These are phyloP conservation scores for Trichonephila inaurata DNA, from an alignment of 1,140 invertebrate genomes.

Conservation along the genomic window DNA sequence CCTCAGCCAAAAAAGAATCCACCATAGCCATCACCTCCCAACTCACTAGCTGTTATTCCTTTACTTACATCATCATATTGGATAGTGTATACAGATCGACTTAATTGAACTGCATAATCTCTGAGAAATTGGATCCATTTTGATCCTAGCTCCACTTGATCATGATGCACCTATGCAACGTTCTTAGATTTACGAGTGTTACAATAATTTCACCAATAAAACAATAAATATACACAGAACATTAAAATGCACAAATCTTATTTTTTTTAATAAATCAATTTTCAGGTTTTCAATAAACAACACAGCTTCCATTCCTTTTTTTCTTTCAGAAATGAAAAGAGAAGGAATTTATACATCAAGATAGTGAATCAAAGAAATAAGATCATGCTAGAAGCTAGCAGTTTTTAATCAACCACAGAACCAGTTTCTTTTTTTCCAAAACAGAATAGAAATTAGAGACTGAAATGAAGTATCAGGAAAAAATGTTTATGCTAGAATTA, in stretches of 20 bases:
- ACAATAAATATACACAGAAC: background rate
- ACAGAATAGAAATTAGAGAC: no score
- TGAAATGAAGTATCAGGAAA: no score
- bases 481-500: no score
- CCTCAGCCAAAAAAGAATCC: background rate
- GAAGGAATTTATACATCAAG: no score
- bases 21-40: slow-evolving; percentile 13
- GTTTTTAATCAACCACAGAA: no score
- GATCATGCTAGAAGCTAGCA: no score
- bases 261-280: no score
- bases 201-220: background rate
- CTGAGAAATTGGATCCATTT: slow-evolving; percentile 71
- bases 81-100: slow-evolving; percentile 49
- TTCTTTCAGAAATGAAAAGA: no score
- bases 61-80: slow-evolving; percentile 74
- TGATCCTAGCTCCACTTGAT: slow-evolving; percentile 68
- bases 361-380: no score
- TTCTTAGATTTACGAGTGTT: background rate
- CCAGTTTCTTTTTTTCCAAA: no score
- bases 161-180: slow-evolving; percentile 49
- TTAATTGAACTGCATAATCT: slow-evolving; percentile 59
- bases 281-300: no score
- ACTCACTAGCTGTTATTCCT: background rate
- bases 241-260: background rate
- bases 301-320: no score